Percentiles rank a stretch among this genome's conserved stretches.
phyloP scores from a whole-genome alignment of 2,797 vertebrate genomes.

The Labroides dimidiatus region DNA sequence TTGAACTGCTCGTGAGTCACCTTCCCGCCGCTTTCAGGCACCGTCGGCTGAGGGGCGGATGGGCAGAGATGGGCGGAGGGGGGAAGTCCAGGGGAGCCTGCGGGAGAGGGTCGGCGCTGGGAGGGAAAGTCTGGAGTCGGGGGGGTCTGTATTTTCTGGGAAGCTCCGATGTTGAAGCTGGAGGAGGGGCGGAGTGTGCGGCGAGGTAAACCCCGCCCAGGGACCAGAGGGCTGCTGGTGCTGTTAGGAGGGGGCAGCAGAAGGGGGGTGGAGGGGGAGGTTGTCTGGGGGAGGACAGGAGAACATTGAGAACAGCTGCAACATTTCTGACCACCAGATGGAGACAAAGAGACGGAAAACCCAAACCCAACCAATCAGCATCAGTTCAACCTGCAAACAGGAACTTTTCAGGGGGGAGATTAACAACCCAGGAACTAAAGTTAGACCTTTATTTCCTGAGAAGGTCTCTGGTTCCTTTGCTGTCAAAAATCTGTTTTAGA shows the following conservation, averaged over 20 bases:
- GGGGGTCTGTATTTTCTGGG: constrained; percentile 55
- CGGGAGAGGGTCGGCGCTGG: constrained; percentile 81
- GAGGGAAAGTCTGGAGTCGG: constrained; percentile 70
- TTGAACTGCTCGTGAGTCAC: constrained; percentile 99
- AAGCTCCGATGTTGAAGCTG: constrained; percentile 37
- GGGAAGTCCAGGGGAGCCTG: constrained; percentile 85
- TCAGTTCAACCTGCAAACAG: too few species aligned
- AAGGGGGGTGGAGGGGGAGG: constrained; percentile 30
- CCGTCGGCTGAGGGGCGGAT: constrained; percentile 72
- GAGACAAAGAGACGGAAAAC: background rate
- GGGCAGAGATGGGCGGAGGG: constrained; percentile 90
- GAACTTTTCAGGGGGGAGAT: too few species aligned
- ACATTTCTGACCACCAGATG: background rate
- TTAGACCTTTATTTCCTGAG: too few species aligned
- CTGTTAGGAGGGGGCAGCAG: constrained; percentile 68
- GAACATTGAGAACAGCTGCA: background rate
- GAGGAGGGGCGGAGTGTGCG: constrained; percentile 31
- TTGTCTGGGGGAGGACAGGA: constrained; percentile 36
- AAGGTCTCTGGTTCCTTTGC: too few species aligned
- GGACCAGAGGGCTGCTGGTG: constrained; percentile 75
- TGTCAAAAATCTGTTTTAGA: too few species aligned
- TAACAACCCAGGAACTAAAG: too few species aligned
- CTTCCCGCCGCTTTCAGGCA: constrained; percentile 57
- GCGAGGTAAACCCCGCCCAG: constrained; percentile 32
- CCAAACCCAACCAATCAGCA: background rate